These are phyloP conservation scores for Saturnia pavonia DNA, from an alignment of 2,888 invertebrate species.

Conservation along the genomic window DNA sequence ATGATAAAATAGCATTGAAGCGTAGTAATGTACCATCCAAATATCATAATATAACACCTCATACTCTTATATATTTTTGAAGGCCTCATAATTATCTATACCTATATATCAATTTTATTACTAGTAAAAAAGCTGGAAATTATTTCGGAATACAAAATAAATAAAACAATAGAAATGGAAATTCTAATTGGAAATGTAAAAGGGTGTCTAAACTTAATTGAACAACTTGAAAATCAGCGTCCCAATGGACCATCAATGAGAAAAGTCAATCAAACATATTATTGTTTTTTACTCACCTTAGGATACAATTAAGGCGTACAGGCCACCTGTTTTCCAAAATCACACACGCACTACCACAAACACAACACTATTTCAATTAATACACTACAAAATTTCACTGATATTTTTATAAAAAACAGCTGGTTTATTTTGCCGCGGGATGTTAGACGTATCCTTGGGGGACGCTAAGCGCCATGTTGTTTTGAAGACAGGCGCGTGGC, in stretches of 20 bases:
- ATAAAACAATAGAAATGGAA: not conserved
- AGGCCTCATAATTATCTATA: not conserved
- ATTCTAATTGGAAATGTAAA: not conserved
- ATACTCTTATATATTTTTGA: not conserved
- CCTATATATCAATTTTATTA: not conserved
- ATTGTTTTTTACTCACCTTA: conserved; percentile 63
- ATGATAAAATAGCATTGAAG: not conserved
- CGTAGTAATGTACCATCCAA: not conserved
- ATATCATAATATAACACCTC: not conserved
- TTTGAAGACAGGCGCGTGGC: conserved; percentile 75
- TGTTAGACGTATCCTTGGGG: conserved; percentile 73
- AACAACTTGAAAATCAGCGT: not conserved
- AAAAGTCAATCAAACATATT: conserved; percentile 25
- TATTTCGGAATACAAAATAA: not conserved
- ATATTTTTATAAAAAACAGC: conserved; percentile 34
- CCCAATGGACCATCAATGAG: not conserved
- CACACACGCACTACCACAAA: conserved; percentile 53
- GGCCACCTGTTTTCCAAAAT: conserved; percentile 58
- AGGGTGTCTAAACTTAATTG: not conserved
- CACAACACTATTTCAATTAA: conserved; percentile 33
- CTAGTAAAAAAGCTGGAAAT: not conserved
- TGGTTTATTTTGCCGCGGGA: conserved; percentile 53
- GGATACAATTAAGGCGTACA: conserved; percentile 53
- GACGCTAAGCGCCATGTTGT: conserved; percentile 70
- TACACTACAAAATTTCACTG: conserved; percentile 34